Evolutionary conservation across 1,140 invertebrate genomes (phyloP), one percentile per base, ranked within the genome.

Genomic region (Drosophila nebulosa): DNA sequence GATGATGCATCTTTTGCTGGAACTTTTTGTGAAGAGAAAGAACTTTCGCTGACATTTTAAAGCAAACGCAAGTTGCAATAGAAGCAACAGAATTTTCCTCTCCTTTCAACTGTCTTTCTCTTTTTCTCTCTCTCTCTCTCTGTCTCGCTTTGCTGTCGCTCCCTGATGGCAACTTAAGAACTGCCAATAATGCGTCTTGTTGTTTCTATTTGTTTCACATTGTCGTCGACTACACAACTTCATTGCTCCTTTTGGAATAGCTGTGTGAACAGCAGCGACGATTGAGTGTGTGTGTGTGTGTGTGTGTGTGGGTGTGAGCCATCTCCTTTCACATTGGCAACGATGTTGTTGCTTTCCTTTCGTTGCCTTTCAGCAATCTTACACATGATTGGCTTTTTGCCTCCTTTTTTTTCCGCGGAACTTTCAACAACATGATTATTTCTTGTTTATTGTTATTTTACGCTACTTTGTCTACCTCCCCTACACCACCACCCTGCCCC

Each of bases 391-490:
- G 83, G 71, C 83, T 73, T 75, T 65, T 42, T 68, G 63, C 59
- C 67, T 58, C 55, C 71, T 58, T 69, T 51, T n/a, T n/a, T n/a
- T n/a, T n/a, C n/a, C 32, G 22, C 39, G 66, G 57, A 72, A 67
- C 65, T 69, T 63, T 50, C 51, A 75, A 67, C 77, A 88, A 88
- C 83, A 88, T 86, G 83, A 86, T 86, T 86, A 86, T 81, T 81
- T 86, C 69, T 81, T 85, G 81, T 86, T 85, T 85, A 85, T 86
- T 86, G 78, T 86, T 86, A 86, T 86, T 85, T 85, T 65, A 72
- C 81, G 81, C 81, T 80, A 66, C 69, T 84, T 85, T 78, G 56
- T 35, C 18, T 52, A 52, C 22, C 57, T 32, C 5, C 0, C 14
- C 3, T 30, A 22, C 53, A 22, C 39, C 24, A 12, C 0, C 18